Conservation (phyloP, 1,140 invertebrate species). For the Zaprionus lachaisei region DNA sequence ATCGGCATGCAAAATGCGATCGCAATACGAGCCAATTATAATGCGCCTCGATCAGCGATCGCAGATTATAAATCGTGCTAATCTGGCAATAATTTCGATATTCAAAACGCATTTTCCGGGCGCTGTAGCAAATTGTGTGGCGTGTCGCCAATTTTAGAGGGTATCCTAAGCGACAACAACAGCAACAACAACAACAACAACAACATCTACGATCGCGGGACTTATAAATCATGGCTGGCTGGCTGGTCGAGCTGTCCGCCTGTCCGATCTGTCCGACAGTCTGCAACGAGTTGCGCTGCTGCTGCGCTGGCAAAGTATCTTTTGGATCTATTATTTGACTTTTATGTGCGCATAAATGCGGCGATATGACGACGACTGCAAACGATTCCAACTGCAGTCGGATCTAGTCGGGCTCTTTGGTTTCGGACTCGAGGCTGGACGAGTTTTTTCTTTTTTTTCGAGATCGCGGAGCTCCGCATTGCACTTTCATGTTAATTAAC, state of each 20-base stretch:
- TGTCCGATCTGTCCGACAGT: not conserved
- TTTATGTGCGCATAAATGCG: constrained; percentile 83
- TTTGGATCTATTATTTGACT: constrained; percentile 83
- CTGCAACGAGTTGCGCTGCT: constrained; percentile 45
- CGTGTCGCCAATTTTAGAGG: constrained; percentile 3
- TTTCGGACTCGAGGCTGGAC: constrained; percentile 16
- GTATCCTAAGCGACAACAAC: constrained; percentile 33
- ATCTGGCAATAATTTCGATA: constrained; percentile 8
- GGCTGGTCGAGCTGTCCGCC: constrained; percentile 7
- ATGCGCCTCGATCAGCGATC: constrained; percentile 2
- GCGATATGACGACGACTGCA: constrained; percentile 70
- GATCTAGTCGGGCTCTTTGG: not conserved
- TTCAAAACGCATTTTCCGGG: not conserved
- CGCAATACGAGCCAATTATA: not conserved
- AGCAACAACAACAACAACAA: constrained; percentile 40
- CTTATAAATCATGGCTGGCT: constrained; percentile 12
- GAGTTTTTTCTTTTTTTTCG: constrained; percentile 37
- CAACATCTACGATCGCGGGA: constrained; percentile 23
- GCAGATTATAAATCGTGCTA: constrained; percentile 4
- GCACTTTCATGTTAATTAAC: constrained; percentile 79
- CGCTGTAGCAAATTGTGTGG: constrained; percentile 1
- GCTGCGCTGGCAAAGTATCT: constrained; percentile 71
- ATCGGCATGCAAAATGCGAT: constrained; percentile 1
- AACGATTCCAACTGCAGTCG: constrained; percentile 50
- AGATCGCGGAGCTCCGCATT: constrained; percentile 27